Conservation (phyloP, 2,888 invertebrate genomes). For the Caenorhabditis sp. region DNA sequence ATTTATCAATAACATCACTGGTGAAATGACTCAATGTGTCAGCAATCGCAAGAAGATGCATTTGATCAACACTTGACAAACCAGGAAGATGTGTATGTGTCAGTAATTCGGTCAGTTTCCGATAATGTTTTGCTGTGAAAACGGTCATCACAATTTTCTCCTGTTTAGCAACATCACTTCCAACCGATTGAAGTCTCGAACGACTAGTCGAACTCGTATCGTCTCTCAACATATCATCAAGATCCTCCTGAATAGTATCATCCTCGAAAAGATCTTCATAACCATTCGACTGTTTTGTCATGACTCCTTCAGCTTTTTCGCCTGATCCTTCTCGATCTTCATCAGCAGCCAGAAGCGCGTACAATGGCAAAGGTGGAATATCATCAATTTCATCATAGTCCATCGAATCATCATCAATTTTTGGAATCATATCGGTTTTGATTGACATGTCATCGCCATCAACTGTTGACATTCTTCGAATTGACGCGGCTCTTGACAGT, state of each 20-base stretch:
- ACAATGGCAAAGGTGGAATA: slow-evolving; percentile 95
- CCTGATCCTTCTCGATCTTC: slow-evolving; percentile 64
- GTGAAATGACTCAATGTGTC: slow-evolving; percentile 82
- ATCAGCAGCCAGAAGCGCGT: slow-evolving; percentile 93
- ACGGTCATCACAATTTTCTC: slow-evolving; percentile 28
- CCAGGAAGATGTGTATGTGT: slow-evolving; percentile 79
- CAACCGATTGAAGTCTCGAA: slow-evolving; percentile 48
- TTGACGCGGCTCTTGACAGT: slow-evolving; percentile 56
- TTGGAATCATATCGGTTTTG: slow-evolving; percentile 11
- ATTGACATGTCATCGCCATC: slow-evolving; percentile 28
- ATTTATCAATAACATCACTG: slow-evolving; percentile 72
- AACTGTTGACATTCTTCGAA: slow-evolving; percentile 49
- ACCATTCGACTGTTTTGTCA: slow-evolving; percentile 38
- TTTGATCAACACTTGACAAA: slow-evolving; percentile 80
- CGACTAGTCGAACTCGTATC: slow-evolving; percentile 76
- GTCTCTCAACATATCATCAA: slow-evolving; percentile 79
- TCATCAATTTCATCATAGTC: slow-evolving; percentile 91
- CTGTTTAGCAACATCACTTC: slow-evolving; percentile 35
- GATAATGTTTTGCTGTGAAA: slow-evolving; percentile 58
- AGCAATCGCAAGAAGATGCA: slow-evolving; percentile 97
- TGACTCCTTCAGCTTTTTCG: slow-evolving; percentile 35
- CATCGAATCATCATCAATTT: slow-evolving; percentile 47
- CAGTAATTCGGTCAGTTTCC: slow-evolving; percentile 85
- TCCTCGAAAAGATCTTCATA: slow-evolving; percentile 88
- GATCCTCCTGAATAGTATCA: slow-evolving; percentile 75